Evolutionary conservation across 2,113 vertebrate species (phyloP), one percentile per base, ranked within the genome.

Genomic region (Callipepla californica): DNA sequence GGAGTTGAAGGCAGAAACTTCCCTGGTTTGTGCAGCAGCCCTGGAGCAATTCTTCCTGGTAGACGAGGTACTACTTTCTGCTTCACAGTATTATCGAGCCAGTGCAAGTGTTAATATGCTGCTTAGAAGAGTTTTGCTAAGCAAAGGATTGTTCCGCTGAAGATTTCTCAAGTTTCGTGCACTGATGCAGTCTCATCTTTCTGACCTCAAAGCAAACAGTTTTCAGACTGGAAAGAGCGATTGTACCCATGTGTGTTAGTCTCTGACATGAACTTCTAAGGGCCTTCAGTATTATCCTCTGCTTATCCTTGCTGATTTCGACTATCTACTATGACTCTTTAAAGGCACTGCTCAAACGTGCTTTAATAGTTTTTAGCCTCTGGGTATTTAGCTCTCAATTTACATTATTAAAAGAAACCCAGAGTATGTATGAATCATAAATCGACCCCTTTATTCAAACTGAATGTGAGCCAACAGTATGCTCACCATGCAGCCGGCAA

Each of bases 371-470:
- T 79, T 94, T 47, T 89, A 69, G 36, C 44, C 67, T 61, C 51
- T 75, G 85, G 63, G 47, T 85, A 42, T 74, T 92, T 77, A 82
- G 23, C 17, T 85, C 66, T 88, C 55, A 73, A 2, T 69, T 85
- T 87, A n/a, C 4, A 1, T 91, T 87, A 82, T 53, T 73, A 86
- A 81, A 92, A 67, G 51, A 88, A 86, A 15, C 7, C 3, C 13
- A 22, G 21, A 55, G 28, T 70, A 69, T 78, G 66, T 70, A 69
- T 75, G 69, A 90, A 78, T 89, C 79, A 59, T 87, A 91, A 91
- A 67, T 88, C n/a, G 12, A 90, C 18, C 73, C 89, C 48, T 89
- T 92, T 87, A 17, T 78, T 87, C 57, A 47, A 70, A 34, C 77
- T 80, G 57, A 25, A 4, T 47, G 7, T 42, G 32, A 84, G 66